Base-by-base conservation (phyloP, 2,888 invertebrate species). In the Drosophila monieri region DNA sequence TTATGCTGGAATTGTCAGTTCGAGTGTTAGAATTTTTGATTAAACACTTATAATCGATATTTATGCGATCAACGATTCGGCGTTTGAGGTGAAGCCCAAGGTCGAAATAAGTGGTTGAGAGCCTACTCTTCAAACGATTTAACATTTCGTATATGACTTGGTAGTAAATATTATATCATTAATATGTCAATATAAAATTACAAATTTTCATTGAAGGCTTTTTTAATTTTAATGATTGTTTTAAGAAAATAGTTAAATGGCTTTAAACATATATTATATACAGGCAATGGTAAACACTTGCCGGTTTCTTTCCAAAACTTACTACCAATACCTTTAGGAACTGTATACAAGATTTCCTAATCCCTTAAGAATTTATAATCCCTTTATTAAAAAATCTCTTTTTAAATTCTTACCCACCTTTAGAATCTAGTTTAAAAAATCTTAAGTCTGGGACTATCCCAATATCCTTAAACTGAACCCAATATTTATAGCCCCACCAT, bases 11-110 rank as follows among this genome's bases (percentile, higher is more conserved):
- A 64, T 52, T 73, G 67, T 72, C 53, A 53, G 54, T 51, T 78
- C 67, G 70, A 78, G 74, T 73, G 78, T 85, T 83, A 85, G 81
- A 87, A 84, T 83, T 66, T 77, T 65, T 68, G 59, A 77, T 85
- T 80, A 80, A 83, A 73, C 80, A 68, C 73, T 83, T 83, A 85
- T 77, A 75, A 83, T 83, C 80, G 80, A 80, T 85, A 83, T 85
- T 80, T 85, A 80, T 80, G 77, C 80, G 76, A 83, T 64, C 80
- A 73, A 66, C 80, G 86, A 71, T 66, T 79, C 56, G 18, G 18
- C 37, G 37, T 27, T 69, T 69, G 72, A 85, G 85, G 80, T 79
- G 69, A 72, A 21, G 67, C 25, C 56, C 83, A 80, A 80, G 80
- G 80, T 52, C 76, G 55, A 15, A 1, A 2, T 8, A 44, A 49